phyloP scores from a whole-genome alignment of 2,797 vertebrate species.

The Helicolenus hilgendorfi region DNA sequence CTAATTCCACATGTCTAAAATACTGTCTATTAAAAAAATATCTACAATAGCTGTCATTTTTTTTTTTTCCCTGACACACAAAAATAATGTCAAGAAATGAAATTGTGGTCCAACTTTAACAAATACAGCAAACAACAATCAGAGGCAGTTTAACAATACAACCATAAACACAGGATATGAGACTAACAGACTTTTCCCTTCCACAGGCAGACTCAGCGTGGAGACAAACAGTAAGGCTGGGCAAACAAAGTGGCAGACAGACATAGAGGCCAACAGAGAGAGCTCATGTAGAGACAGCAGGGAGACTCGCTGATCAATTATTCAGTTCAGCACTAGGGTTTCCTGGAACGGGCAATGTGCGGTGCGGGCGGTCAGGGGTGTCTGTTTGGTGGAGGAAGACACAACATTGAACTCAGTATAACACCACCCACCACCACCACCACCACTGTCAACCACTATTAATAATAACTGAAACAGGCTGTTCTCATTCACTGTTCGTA shows the following conservation, averaged over 20 bases:
- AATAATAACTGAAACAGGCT: neutral
- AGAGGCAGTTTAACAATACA: neutral
- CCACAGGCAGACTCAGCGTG: neutral
- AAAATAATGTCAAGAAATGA: neutral
- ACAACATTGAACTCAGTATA: neutral
- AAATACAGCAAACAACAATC: neutral
- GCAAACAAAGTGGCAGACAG: conserved; percentile 33
- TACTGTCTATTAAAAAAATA: neutral
- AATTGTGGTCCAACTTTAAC: neutral
- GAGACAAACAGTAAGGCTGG: neutral
- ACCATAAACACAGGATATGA: neutral
- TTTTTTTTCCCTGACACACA: neutral
- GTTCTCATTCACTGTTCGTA: neutral
- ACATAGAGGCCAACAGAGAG: conserved; percentile 30
- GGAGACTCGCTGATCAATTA: conserved; percentile 79
- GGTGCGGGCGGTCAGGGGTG: neutral
- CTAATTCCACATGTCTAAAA: neutral
- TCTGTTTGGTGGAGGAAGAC: conserved; percentile 4
- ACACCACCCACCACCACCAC: neutral
- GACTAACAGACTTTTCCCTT: neutral
- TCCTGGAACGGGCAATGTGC: conserved; percentile 57
- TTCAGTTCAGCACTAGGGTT: conserved; percentile 61
- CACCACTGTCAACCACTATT: neutral
- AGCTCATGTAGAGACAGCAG: conserved; percentile 49
- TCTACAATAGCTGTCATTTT: neutral